These are phyloP conservation scores for Siniperca knerii DNA, from an alignment of 2,113 vertebrate genomes.

Conservation along the genomic window DNA sequence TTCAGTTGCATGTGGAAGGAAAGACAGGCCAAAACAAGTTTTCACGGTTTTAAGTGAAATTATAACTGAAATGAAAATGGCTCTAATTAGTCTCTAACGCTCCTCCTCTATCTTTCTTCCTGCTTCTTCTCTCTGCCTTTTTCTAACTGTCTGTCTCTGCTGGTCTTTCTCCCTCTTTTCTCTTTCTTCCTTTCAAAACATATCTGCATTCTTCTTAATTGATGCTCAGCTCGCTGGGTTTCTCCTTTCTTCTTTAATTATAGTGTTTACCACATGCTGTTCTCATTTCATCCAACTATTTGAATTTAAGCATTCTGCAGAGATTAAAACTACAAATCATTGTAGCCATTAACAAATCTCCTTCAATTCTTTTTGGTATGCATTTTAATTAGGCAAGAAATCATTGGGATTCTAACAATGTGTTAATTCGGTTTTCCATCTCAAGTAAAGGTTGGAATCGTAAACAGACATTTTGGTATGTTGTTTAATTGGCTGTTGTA, in stretches of 20 bases:
- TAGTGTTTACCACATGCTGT: conserved; percentile 61
- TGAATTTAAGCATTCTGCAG: conserved; percentile 47
- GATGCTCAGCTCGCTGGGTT: conserved; percentile 34
- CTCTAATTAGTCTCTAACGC: conserved; percentile 31
- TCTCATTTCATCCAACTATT: conserved; percentile 56
- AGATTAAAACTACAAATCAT: conserved; percentile 59
- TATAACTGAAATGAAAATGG: conserved; percentile 29
- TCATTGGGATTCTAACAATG: conserved; percentile 54
- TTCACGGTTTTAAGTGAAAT: conserved; percentile 36
- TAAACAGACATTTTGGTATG: conserved; percentile 20
- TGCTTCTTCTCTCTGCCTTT: neutral
- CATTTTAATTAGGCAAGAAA: conserved; percentile 62
- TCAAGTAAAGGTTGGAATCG: conserved; percentile 26
- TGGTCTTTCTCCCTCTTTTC: conserved; percentile 5
- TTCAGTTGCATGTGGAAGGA: conserved; percentile 14
- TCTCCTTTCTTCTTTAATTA: conserved; percentile 60
- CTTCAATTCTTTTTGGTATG: conserved; percentile 28
- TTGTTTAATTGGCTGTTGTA: conserved; percentile 20
- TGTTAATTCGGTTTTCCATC: conserved; percentile 44
- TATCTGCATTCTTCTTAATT: conserved; percentile 47
- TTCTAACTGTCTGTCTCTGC: neutral
- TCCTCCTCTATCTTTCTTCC: neutral
- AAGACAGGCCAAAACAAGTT: neutral
- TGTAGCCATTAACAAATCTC: conserved; percentile 62
- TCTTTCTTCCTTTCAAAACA: conserved; percentile 32